A percentile compares a stretch with the other conserved stretches of the same genome.
phyloP scores from a whole-genome alignment of 2,797 vertebrate genomes.

The Catostomus latipinnis region DNA sequence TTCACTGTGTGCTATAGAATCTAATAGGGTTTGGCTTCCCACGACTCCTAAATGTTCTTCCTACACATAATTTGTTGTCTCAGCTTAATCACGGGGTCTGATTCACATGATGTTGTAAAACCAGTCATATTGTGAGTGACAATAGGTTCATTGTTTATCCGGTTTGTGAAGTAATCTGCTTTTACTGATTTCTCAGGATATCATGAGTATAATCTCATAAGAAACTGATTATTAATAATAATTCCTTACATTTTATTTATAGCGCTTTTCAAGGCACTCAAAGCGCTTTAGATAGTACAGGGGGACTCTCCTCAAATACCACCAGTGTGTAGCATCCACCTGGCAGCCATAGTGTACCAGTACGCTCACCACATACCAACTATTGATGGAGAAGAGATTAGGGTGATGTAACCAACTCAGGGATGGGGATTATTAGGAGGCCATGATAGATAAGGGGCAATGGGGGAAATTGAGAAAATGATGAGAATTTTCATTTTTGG shows the following conservation, averaged over 20 bases:
- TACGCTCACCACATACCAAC: too few species aligned
- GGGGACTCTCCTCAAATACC: too few species aligned
- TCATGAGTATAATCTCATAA: background rate
- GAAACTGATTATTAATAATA: background rate
- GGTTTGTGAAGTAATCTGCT: background rate
- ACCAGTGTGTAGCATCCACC: too few species aligned
- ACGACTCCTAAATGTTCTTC: slow-evolving; percentile 13
- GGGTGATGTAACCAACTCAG: too few species aligned
- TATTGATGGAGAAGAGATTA: too few species aligned
- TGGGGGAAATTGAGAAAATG: too few species aligned
- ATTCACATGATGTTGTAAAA: background rate
- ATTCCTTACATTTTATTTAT: too few species aligned
- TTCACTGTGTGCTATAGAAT: background rate
- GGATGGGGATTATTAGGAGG: too few species aligned
- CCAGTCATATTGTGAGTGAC: background rate
- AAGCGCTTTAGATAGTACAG: too few species aligned
- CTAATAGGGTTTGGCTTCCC: slow-evolving; percentile 1
- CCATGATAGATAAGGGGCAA: background rate
- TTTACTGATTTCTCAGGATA: background rate
- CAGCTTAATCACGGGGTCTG: slow-evolving; percentile 1
- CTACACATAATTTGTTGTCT: slow-evolving; percentile 9
- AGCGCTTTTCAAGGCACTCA: too few species aligned
- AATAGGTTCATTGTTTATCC: background rate
- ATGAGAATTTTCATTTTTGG: too few species aligned
- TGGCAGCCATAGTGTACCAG: too few species aligned